A percentile compares a stretch with the other conserved stretches of the same genome.
These are phyloP conservation scores for Felis catus DNA, from an alignment of 2,113 vertebrate species.

Conservation along the genomic window F.catus_Fca126_mat1.0 CM031412.1:203868001-203868500, in stretches of 20 bases:
- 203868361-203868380: neutral
- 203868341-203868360: neutral
- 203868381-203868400: neutral
- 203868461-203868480: neutral
- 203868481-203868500: neutral
- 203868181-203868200: slow-evolving; percentile 65
- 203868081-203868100: slow-evolving; percentile 61
- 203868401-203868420: neutral
- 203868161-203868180: slow-evolving; percentile 59
- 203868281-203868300: neutral
- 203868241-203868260: slow-evolving; percentile 48
- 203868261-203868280: slow-evolving; percentile 22
- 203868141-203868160: slow-evolving; percentile 64
- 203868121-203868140: slow-evolving; percentile 73
- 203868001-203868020: slow-evolving; percentile 61
- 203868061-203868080: slow-evolving; percentile 51
- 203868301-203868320: neutral
- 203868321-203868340: neutral
- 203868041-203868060: slow-evolving; percentile 63
- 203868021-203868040: slow-evolving; percentile 66
- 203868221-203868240: slow-evolving; percentile 67
- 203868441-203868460: slow-evolving; percentile 21
- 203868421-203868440: neutral
- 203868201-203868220: slow-evolving; percentile 63
- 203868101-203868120: slow-evolving; percentile 72